These are phyloP conservation scores for Plodia interpunctella DNA, from an alignment of 1,140 invertebrate species.

Conservation along the genomic window DNA sequence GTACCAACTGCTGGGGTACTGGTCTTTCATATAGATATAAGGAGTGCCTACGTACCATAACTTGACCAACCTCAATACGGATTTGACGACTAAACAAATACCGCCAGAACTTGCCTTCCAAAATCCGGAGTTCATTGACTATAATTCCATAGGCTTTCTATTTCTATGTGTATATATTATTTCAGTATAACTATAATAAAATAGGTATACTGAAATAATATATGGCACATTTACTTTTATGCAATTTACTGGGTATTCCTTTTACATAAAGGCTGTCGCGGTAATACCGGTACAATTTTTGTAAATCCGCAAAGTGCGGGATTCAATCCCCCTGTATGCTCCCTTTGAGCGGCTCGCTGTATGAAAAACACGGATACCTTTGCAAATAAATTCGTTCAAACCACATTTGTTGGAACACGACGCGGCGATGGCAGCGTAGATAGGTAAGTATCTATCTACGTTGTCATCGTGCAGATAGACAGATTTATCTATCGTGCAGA, in stretches of 20 bases:
- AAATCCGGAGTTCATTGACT: too few species aligned
- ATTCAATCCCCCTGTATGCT: conserved; percentile 1
- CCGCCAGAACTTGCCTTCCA: too few species aligned
- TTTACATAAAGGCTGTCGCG: neutral
- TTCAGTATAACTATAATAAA: neutral
- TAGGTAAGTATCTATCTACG: neutral
- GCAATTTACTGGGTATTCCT: conserved; percentile 4
- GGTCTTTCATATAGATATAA: too few species aligned
- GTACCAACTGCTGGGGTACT: too few species aligned
- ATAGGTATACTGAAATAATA: neutral
- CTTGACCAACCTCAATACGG: too few species aligned
- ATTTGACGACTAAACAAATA: too few species aligned
- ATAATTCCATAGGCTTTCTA: too few species aligned
- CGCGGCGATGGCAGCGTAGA: neutral
- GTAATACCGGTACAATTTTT: conserved; percentile 2
- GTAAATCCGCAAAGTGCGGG: conserved; percentile 4
- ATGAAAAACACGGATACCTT: conserved; percentile 7
- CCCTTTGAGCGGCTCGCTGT: neutral
- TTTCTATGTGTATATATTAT: too few species aligned
- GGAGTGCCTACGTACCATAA: too few species aligned
- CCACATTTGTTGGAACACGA: neutral
- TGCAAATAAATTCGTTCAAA: conserved; percentile 2
- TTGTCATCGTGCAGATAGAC: too few species aligned
- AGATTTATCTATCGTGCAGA: too few species aligned
- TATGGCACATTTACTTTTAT: neutral